Evolutionary conservation across 2,113 vertebrate genomes (phyloP).

Genomic region (Onychostoma macrolepis): DNA sequence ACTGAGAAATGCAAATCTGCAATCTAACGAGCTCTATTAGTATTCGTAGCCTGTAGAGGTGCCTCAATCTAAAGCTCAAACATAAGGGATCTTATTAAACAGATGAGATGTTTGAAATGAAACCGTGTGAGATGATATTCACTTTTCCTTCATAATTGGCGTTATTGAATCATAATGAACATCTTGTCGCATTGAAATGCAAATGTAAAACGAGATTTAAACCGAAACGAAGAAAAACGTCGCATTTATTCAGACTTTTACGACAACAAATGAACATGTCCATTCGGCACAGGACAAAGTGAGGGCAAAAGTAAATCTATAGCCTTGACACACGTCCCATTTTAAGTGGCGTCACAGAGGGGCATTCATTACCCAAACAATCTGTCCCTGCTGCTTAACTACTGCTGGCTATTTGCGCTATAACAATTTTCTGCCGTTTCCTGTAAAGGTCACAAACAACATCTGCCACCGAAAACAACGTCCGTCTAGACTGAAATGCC

Average conservation of each 20-base stretch:
- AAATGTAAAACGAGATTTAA: conserved; percentile 39
- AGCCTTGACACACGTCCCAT: conserved; percentile 17
- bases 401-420: conserved; percentile 38
- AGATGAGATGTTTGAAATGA: conserved; percentile 50
- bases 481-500: conserved; percentile 34
- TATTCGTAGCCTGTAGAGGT: conserved; percentile 35
- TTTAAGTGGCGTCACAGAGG: conserved; percentile 32
- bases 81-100: conserved; percentile 51
- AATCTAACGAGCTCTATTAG: conserved; percentile 29
- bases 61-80: conserved; percentile 39
- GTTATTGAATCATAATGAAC: conserved; percentile 39
- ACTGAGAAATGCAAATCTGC: conserved; percentile 40
- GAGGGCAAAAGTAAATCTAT: conserved; percentile 20
- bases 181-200: conserved; percentile 31
- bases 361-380: conserved; percentile 35
- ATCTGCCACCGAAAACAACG: conserved; percentile 37
- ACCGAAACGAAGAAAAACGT: background rate
- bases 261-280: conserved; percentile 8
- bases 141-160: conserved; percentile 17
- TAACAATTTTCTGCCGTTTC: conserved; percentile 41
- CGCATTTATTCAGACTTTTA: background rate
- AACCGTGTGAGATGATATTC: conserved; percentile 46
- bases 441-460: conserved; percentile 47
- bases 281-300: background rate
- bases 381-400: conserved; percentile 44